Evolutionary conservation across 2,113 vertebrate genomes (phyloP), one percentile per base, ranked within the genome.

Genomic region (Corvus moneduloides): DNA sequence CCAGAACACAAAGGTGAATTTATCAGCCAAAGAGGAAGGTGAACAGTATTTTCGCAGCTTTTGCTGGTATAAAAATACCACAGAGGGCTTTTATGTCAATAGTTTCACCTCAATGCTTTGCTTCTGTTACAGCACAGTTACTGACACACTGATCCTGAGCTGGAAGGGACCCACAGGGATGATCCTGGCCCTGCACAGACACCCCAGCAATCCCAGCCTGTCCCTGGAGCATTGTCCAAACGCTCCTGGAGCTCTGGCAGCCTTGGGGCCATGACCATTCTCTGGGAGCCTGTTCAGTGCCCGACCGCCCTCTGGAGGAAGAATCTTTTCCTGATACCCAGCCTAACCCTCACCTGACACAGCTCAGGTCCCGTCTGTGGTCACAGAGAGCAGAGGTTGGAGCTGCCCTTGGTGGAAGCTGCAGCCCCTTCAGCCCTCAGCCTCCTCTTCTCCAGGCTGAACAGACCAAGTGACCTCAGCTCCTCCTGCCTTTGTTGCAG

Each of bases 181-280:
- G 12, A 44, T 62, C 46, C 41, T 24, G n/a, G 15, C 19, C 23
- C 23, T 55, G 49, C 58, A 56, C 59, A 74, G 58, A 11, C 48
- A 44, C 16, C 30, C 30, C 82, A 30, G 8, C 1, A 56, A n/a
- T 48, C 30, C 3, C 59, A 44, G 49, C 58, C 68, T 52, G 49
- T 28, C 26, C 69, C 49, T 39, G 27, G 7, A 39, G 41, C 0
- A 0, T 24, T 22, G 1, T 13, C 19, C 41, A 46, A 56, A 28
- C 1, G 0, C 16, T 75, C 20, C 51, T 48, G 71, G 28, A 66
- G 82, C 24, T 75, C 30, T 75, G 82, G 59, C 51, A 75, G n/a
- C 41, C 51, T 13, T 2, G n/a, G n/a, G 7, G 41, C 69, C 1
- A 2, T 64, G 18, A 15, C 28, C 69, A 56, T 33, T 64, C 69